phyloP scores from a whole-genome alignment of 2,888 invertebrate species.

The Himalopsyche japonica region DNA sequence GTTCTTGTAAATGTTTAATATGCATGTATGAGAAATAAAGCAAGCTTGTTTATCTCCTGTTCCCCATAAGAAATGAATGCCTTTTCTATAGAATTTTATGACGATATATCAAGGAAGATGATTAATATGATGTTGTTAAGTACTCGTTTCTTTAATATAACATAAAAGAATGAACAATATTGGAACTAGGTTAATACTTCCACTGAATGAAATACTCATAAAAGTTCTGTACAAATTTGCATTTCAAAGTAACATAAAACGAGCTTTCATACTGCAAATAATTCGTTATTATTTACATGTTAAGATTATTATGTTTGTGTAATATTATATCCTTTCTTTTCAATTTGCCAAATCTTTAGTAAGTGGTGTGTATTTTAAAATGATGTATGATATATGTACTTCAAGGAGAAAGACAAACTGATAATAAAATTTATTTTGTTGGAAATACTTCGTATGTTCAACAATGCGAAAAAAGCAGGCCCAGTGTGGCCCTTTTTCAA shows the following conservation, averaged over 20 bases:
- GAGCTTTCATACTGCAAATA: background rate
- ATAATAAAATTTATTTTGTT: background rate
- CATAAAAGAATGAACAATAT: too few species aligned
- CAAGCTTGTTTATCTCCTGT: too few species aligned
- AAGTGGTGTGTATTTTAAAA: background rate
- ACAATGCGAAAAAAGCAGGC: background rate
- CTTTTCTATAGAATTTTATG: too few species aligned
- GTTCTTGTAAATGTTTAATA: too few species aligned
- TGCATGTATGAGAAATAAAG: too few species aligned
- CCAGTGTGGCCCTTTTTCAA: background rate
- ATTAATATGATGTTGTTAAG: too few species aligned
- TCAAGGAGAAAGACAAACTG: background rate
- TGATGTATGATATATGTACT: background rate
- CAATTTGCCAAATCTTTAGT: background rate
- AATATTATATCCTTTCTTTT: background rate
- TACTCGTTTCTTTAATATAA: too few species aligned
- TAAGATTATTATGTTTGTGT: background rate
- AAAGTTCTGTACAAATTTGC: background rate
- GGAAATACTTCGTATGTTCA: background rate
- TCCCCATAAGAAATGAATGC: too few species aligned
- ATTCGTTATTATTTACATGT: too few species aligned
- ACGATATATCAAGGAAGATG: too few species aligned
- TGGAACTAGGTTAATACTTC: background rate
- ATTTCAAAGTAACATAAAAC: background rate
- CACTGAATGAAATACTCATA: background rate